Conservation (phyloP, 2,888 invertebrate genomes). For the Leptogaster cylindrica region DNA sequence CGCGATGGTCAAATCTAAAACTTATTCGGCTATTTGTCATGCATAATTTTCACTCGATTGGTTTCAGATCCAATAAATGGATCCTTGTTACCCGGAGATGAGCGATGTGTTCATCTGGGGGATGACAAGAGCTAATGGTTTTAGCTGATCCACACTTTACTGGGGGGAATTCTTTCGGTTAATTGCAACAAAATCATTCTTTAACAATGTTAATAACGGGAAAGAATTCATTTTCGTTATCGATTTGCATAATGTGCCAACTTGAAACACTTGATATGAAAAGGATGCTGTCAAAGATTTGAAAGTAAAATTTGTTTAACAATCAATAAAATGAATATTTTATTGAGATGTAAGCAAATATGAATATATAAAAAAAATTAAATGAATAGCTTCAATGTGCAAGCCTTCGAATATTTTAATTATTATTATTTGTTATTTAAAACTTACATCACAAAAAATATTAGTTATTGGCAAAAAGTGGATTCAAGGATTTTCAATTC, state of each 20-base stretch:
- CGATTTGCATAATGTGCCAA: constrained; percentile 1
- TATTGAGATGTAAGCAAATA: too few species aligned
- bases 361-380: too few species aligned
- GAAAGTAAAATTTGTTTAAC: too few species aligned
- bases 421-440: too few species aligned
- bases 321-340: too few species aligned
- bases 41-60: constrained; percentile 47
- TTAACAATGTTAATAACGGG: background rate
- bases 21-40: constrained; percentile 45
- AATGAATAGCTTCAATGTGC: too few species aligned
- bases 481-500: too few species aligned
- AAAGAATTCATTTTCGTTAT: background rate
- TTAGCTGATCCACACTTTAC: constrained; percentile 12
- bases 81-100: constrained; percentile 11
- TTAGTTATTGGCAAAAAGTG: too few species aligned
- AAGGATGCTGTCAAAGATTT: too few species aligned
- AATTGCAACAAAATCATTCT: constrained; percentile 13
- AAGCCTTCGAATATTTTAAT: too few species aligned
- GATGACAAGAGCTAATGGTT: background rate
- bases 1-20: constrained; percentile 34
- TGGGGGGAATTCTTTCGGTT: constrained; percentile 11
- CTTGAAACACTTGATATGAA: too few species aligned
- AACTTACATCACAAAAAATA: too few species aligned
- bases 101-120: constrained; percentile 11
- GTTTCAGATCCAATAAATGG: constrained; percentile 39